A percentile compares a stretch with the other conserved stretches of the same genome.
phyloP scores from a whole-genome alignment of 2,888 invertebrate genomes.

The Pteria penguin region DNA sequence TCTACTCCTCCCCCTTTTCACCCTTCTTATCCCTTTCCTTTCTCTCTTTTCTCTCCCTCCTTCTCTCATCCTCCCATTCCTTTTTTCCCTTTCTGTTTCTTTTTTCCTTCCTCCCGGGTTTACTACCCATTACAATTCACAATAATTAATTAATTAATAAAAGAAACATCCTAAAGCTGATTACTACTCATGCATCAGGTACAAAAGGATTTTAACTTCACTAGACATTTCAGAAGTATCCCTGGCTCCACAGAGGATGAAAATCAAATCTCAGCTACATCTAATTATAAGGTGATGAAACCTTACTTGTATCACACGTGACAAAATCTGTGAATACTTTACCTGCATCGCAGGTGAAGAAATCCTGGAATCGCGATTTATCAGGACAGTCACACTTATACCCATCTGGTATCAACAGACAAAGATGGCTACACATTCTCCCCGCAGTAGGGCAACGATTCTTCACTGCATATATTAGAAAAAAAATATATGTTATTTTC shows the following conservation, averaged over 20 bases:
- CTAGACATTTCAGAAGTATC: too few relatives aligned
- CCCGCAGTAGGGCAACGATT: slow-evolving; percentile 81
- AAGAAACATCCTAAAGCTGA: too few relatives aligned
- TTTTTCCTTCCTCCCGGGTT: too few relatives aligned
- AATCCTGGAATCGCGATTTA: slow-evolving; percentile 80
- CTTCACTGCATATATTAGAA: slow-evolving; percentile 70
- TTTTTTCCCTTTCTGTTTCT: too few relatives aligned
- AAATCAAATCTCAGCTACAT: background rate
- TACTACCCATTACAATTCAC: too few relatives aligned
- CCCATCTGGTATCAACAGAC: slow-evolving; percentile 91
- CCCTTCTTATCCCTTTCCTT: too few relatives aligned
- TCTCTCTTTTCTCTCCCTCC: too few relatives aligned
- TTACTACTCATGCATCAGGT: too few relatives aligned
- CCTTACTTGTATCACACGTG: background rate
- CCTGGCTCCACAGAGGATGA: background rate
- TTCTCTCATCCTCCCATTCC: too few relatives aligned
- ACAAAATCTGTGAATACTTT: background rate
- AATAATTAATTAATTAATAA: too few relatives aligned
- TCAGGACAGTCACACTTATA: slow-evolving; percentile 95
- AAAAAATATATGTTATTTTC: background rate
- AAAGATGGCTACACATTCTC: slow-evolving; percentile 92
- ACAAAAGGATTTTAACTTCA: too few relatives aligned
- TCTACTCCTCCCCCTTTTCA: too few relatives aligned
- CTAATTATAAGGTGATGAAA: background rate
- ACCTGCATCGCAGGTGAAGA: slow-evolving; percentile 87